Conservation (phyloP, 2,113 vertebrate species). For the Tricholaema leucomelas region DNA sequence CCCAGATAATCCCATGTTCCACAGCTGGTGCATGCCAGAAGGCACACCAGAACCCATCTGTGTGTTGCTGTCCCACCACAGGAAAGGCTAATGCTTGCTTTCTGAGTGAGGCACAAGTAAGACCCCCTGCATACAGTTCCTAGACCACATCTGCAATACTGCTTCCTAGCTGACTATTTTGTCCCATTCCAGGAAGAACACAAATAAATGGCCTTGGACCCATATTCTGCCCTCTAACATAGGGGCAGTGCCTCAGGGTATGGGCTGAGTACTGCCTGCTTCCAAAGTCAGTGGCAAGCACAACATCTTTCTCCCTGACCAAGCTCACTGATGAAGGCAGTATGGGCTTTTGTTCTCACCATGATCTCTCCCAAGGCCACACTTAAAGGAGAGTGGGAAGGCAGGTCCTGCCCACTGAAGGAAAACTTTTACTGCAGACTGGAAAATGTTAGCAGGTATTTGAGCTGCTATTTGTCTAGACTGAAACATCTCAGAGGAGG, state of each 20-base stretch:
- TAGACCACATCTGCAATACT: background rate
- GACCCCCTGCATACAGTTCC: background rate
- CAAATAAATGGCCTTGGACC: background rate
- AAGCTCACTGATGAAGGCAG: background rate
- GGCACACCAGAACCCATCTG: background rate
- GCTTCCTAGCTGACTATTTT: background rate
- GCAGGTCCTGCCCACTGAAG: background rate
- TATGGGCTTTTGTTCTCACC: background rate
- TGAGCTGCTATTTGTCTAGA: background rate
- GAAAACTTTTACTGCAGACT: background rate
- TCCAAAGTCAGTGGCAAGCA: background rate
- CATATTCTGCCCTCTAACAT: background rate
- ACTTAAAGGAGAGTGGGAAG: background rate
- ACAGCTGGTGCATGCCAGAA: background rate
- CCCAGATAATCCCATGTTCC: slow-evolving; percentile 12
- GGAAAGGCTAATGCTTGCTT: background rate
- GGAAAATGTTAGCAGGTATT: background rate
- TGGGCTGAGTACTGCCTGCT: background rate
- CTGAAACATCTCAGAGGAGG: background rate
- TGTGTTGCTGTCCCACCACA: background rate
- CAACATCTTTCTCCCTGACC: background rate
- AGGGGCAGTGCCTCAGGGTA: background rate
- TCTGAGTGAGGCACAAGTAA: background rate
- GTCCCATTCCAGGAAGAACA: background rate
- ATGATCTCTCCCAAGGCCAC: background rate